These are phyloP conservation scores for Parasteatoda tepidariorum DNA, from an alignment of 1,140 invertebrate species.

Conservation along the genomic window DNA sequence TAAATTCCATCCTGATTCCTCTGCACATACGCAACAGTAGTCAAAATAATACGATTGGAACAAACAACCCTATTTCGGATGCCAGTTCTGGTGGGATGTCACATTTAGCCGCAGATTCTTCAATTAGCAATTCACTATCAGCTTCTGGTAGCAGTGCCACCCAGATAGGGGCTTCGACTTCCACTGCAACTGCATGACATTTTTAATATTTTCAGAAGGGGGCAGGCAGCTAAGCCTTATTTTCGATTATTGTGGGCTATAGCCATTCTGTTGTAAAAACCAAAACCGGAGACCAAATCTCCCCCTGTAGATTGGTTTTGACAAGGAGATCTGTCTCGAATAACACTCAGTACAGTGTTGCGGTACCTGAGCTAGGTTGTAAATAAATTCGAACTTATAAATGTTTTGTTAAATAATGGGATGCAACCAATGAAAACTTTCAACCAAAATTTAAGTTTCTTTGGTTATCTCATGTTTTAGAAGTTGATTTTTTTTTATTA, in stretches of 20 bases:
- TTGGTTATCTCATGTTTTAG: background rate
- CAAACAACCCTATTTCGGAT: slow-evolving; percentile 45
- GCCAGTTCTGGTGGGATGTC: slow-evolving; percentile 16
- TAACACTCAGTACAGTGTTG: slow-evolving; percentile 24
- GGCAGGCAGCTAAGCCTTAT: slow-evolving; percentile 55
- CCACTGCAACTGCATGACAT: slow-evolving; percentile 56
- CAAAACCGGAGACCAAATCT: background rate
- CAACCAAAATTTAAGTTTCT: slow-evolving; percentile 32
- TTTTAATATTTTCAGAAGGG: background rate
- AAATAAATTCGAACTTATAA: slow-evolving; percentile 49
- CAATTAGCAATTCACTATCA: slow-evolving; percentile 37
- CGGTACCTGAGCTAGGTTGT: slow-evolving; percentile 58
- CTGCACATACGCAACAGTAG: slow-evolving; percentile 70
- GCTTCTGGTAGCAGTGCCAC: slow-evolving; percentile 39
- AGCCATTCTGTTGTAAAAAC: background rate
- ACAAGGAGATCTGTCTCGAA: background rate
- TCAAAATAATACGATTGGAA: slow-evolving; percentile 51
- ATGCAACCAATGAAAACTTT: background rate
- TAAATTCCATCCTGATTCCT: slow-evolving; percentile 82
- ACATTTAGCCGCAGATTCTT: slow-evolving; percentile 48
- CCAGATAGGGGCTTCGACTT: slow-evolving; percentile 51
- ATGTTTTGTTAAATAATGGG: slow-evolving; percentile 14
- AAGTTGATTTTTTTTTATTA: background rate
- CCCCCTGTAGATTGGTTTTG: slow-evolving; percentile 9
- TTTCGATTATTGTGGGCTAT: background rate